Evolutionary conservation across 2,888 invertebrate species (phyloP).

Genomic region (Sceliomorpha sp.): DNA sequence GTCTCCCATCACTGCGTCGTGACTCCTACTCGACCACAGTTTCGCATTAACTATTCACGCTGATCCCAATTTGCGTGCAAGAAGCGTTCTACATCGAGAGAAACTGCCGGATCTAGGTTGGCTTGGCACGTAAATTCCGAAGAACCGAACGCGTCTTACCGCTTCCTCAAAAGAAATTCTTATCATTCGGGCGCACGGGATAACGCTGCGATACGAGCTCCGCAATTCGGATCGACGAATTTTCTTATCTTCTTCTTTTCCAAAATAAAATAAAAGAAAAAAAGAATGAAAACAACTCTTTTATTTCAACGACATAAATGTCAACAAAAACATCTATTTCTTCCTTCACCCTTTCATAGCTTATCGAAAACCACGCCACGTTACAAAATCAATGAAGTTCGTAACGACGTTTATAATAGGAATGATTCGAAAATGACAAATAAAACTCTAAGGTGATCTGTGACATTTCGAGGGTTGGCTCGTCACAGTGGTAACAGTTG

Average conservation of each 20-base stretch:
- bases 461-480: constrained; percentile 48
- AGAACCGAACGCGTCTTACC: constrained; percentile 49
- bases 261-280: no score
- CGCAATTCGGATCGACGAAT: no score
- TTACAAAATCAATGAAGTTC: no score
- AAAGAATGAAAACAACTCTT: no score
- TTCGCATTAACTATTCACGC: constrained; percentile 74
- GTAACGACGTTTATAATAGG: no score
- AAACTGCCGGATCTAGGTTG: constrained; percentile 63
- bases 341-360: no score
- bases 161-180: constrained; percentile 29
- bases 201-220: constrained; percentile 24
- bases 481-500: constrained; percentile 48
- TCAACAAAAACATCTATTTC: no score
- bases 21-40: constrained; percentile 73
- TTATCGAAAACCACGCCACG: no score
- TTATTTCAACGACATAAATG: no score
- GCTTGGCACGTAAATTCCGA: constrained; percentile 61
- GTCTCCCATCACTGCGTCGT: constrained; percentile 69
- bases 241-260: no score
- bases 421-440: constrained; percentile 17
- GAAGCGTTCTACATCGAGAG: constrained; percentile 66
- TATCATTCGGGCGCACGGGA: constrained; percentile 37
- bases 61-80: constrained; percentile 76
- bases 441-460: constrained; percentile 41